A percentile compares a stretch with the other conserved stretches of the same genome.
Conservation (phyloP, 2,888 invertebrate species). For the Pristionchus japonicus region DNA sequence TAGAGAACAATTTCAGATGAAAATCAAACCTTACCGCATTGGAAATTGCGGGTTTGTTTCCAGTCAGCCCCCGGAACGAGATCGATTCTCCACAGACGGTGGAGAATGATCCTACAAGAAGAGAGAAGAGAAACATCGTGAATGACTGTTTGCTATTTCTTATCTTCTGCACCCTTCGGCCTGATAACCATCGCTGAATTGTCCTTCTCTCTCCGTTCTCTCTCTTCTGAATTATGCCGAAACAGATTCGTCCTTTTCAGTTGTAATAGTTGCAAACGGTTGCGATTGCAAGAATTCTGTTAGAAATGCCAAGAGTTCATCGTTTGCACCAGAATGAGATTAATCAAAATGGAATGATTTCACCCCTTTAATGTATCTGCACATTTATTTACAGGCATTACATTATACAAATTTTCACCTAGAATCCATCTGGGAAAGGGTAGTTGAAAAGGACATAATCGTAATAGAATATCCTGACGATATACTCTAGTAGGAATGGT, state of each 20-base stretch:
- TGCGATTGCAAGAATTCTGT: too few species aligned
- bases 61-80: neutral
- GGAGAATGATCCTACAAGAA: neutral
- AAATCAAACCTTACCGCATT: neutral
- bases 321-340: too few species aligned
- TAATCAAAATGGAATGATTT: too few species aligned
- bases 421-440: conserved; percentile 45
- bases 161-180: neutral
- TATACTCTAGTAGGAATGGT: conserved; percentile 71
- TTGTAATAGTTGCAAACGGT: too few species aligned
- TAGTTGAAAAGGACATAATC: conserved; percentile 58
- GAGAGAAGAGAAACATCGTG: neutral
- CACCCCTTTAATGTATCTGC: too few species aligned
- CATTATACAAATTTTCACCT: neutral
- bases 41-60: neutral
- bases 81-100: neutral
- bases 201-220: neutral
- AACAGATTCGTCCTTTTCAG: too few species aligned
- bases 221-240: too few species aligned
- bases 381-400: conserved; percentile 13
- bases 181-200: neutral
- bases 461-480: conserved; percentile 70
- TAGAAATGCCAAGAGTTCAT: too few species aligned
- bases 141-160: too few species aligned
- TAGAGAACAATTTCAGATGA: too few species aligned